Evolutionary conservation across 2,888 invertebrate genomes (phyloP).

Genomic region (Oxycera nigricornis): DNA sequence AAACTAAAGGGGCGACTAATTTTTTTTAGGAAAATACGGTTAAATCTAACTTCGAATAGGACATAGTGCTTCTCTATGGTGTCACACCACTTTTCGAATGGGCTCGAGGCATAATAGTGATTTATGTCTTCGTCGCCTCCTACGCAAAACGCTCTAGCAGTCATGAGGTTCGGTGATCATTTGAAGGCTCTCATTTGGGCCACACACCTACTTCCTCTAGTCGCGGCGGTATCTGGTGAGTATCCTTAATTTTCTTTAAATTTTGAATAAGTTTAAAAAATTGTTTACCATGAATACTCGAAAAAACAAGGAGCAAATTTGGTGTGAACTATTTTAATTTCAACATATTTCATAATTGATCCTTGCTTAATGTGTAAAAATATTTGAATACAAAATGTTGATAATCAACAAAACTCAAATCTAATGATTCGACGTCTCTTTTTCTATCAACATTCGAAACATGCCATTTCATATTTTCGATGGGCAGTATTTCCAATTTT

Average conservation of each 20-base stretch:
- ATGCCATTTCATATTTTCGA: no score
- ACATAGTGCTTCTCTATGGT: conserved; percentile 12
- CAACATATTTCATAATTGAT: no score
- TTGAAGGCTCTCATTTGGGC: conserved; percentile 60
- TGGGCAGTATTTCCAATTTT: no score
- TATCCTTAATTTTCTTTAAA: conserved; percentile 41
- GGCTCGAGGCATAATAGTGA: conserved; percentile 43
- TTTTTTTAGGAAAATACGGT: background rate
- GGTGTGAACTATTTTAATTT: no score
- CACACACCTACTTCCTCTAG: conserved; percentile 59
- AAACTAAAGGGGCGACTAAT: no score
- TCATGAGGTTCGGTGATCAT: conserved; percentile 61
- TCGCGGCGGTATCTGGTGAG: conserved; percentile 62
- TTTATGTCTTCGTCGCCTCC: conserved; percentile 47
- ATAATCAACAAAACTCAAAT: no score
- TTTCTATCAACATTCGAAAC: no score
- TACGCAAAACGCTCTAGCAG: conserved; percentile 50
- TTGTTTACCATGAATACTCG: no score
- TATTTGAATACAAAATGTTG: no score
- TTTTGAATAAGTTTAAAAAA: background rate
- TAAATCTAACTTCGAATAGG: background rate
- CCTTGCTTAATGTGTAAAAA: no score
- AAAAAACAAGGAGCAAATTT: no score
- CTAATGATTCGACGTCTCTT: no score
- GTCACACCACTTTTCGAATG: conserved; percentile 38